Evolutionary conservation across 2,888 invertebrate species (phyloP), one percentile per base, ranked within the genome.

Genomic region (Eupelmus urozonus): DNA sequence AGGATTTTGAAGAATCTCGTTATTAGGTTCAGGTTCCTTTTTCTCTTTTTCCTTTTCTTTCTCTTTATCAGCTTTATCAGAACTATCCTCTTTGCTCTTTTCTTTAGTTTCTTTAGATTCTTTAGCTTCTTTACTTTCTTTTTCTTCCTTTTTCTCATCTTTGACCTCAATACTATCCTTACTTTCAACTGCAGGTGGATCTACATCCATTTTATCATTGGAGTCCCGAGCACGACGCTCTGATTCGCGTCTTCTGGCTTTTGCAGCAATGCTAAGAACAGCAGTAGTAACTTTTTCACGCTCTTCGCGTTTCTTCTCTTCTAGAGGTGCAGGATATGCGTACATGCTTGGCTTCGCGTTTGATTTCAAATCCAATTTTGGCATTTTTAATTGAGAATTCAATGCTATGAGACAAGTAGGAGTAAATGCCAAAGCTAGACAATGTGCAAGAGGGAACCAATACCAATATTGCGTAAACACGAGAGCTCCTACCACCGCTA

Each of bases 401-500:
- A 99, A 93, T 0, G 95, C 97, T 87, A 99, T 97, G 42, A 99
- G 90, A 86, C 97, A 97, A 1, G 99, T 98, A 1, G 99, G 99
- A 0, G 97, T 96, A 89, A 99, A 99, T 4, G 99, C 97, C 80
- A 99, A 91, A 0, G 98, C 97, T 73, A 99, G 92, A 86, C 98
- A 98, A 89, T 98, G 98, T 0, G 98, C 96, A 82, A 99, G 91
- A 0, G 99, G 99, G 93, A 98, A 99, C 99, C 99, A 99, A 90
- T 98, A 99, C 99, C 99, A 99, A 90, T 98, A 98, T 90, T 99
- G 99, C 0, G 98, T 97, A 90, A 99, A 99, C 0, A 99, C 96
- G 72, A 99, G 91, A 91, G 98, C 96, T 29, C 99, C 99, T 1
- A 99, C 98, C 1, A 99, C 98, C 0, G 98, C 98, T 81, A 97